Conservation (phyloP, 1,140 invertebrate genomes). For the Macrobrachium nipponense region DNA sequence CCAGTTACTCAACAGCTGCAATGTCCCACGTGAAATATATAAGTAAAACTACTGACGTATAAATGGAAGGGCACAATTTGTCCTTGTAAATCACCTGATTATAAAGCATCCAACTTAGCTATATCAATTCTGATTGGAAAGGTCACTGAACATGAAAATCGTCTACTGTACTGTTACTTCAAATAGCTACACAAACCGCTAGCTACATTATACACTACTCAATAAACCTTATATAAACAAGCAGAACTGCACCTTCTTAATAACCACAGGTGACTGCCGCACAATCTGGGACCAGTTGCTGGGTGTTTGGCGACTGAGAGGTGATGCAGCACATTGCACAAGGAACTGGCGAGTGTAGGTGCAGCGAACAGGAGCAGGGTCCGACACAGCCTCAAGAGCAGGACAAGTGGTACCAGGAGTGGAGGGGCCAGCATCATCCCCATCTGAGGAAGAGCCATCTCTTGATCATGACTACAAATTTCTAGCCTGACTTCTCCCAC, state of each 20-base stretch:
- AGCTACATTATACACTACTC: background rate
- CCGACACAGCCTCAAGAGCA: constrained; percentile 13
- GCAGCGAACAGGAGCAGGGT: constrained; percentile 25
- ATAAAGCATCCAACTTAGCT: too few relatives aligned
- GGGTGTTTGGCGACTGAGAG: constrained; percentile 42
- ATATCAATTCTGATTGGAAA: too few relatives aligned
- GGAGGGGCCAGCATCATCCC: constrained; percentile 42
- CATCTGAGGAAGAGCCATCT: constrained; percentile 43
- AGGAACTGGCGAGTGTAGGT: constrained; percentile 48
- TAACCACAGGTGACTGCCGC: constrained; percentile 35
- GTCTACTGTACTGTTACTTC: background rate
- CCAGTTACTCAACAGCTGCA: too few relatives aligned
- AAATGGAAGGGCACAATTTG: too few relatives aligned
- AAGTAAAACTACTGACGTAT: too few relatives aligned
- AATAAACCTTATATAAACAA: background rate
- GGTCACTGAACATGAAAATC: background rate
- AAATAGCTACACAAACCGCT: background rate
- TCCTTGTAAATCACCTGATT: too few relatives aligned
- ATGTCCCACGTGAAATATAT: too few relatives aligned
- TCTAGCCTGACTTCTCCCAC: background rate
- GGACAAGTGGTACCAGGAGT: constrained; percentile 39
- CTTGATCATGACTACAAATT: background rate
- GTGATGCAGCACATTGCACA: constrained; percentile 48
- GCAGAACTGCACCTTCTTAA: constrained; percentile 54
- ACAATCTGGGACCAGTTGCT: constrained; percentile 45